phyloP scores from a whole-genome alignment of 2,888 invertebrate genomes.

The Lapara coniferarum region DNA sequence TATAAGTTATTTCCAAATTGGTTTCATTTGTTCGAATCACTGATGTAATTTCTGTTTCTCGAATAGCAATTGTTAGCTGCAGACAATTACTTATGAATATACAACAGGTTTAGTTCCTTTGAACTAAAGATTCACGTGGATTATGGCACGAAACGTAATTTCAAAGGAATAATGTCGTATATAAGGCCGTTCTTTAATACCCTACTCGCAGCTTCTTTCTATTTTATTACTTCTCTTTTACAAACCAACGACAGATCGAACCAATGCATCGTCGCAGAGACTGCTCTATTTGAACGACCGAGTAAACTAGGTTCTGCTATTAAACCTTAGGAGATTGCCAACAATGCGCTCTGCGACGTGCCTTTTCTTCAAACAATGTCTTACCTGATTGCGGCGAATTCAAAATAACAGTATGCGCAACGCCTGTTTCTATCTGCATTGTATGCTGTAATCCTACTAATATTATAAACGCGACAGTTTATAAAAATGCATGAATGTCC shows the following conservation, averaged over 20 bases:
- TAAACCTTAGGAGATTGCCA: constrained; percentile 55
- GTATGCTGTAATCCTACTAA: too few species aligned
- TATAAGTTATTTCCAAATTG: constrained; percentile 24
- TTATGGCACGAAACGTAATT: neutral
- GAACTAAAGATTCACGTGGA: neutral
- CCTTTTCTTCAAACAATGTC: constrained; percentile 44
- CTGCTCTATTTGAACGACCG: constrained; percentile 54
- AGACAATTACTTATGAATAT: neutral
- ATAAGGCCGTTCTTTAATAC: neutral
- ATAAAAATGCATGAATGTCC: too few species aligned
- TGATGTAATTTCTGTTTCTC: constrained; percentile 8
- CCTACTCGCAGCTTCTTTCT: neutral
- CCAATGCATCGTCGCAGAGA: constrained; percentile 33
- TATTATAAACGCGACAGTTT: too few species aligned
- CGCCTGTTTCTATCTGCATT: neutral
- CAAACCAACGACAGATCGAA: constrained; percentile 19
- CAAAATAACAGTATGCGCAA: constrained; percentile 18
- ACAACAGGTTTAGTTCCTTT: neutral
- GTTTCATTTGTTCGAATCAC: constrained; percentile 30
- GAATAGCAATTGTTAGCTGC: neutral
- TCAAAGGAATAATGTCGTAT: neutral
- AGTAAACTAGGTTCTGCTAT: constrained; percentile 56
- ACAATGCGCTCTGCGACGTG: constrained; percentile 43
- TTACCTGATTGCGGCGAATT: constrained; percentile 22
- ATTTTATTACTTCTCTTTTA: constrained; percentile 13